Conservation (phyloP, 2,888 invertebrate genomes). For the Anoplius nigerrimus region DNA sequence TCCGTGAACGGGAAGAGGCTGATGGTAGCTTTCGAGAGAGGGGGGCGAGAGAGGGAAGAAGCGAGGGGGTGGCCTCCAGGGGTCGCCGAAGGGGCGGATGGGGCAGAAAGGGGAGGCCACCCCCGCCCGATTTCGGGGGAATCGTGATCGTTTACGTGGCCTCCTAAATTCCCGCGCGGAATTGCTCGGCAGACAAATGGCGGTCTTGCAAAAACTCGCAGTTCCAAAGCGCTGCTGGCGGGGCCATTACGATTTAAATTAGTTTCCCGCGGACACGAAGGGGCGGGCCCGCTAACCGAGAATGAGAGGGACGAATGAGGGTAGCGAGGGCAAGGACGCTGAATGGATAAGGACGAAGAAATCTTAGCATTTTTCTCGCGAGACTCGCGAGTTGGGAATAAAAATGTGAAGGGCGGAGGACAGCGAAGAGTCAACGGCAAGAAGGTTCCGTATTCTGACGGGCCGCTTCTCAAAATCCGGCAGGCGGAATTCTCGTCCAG, state of each 20-base stretch:
- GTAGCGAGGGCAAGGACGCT: background rate
- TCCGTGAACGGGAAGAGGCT: too few species aligned
- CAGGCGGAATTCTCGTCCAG: slow-evolving; percentile 3
- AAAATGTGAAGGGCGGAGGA: background rate
- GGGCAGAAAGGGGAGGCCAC: background rate
- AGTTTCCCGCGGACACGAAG: slow-evolving; percentile 24
- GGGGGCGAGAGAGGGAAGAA: background rate
- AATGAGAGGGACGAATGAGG: slow-evolving; percentile 20
- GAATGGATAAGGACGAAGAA: slow-evolving; percentile 5
- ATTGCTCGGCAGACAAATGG: slow-evolving; percentile 46
- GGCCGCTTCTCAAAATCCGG: background rate
- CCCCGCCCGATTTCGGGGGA: slow-evolving; percentile 4
- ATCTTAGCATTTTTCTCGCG: background rate
- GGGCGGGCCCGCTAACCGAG: slow-evolving; percentile 25
- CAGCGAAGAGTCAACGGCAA: too few species aligned
- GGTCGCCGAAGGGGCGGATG: too few species aligned
- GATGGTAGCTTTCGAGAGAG: background rate
- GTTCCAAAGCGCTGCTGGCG: slow-evolving; percentile 37
- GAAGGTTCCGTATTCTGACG: too few species aligned
- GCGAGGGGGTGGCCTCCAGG: too few species aligned
- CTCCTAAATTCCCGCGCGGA: slow-evolving; percentile 39
- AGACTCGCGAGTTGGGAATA: background rate
- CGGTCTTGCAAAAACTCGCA: slow-evolving; percentile 49
- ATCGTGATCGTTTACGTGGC: slow-evolving; percentile 19
- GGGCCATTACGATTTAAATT: slow-evolving; percentile 51